Conservation (phyloP, 2,888 invertebrate genomes). For the Pseudoips prasinana region DNA sequence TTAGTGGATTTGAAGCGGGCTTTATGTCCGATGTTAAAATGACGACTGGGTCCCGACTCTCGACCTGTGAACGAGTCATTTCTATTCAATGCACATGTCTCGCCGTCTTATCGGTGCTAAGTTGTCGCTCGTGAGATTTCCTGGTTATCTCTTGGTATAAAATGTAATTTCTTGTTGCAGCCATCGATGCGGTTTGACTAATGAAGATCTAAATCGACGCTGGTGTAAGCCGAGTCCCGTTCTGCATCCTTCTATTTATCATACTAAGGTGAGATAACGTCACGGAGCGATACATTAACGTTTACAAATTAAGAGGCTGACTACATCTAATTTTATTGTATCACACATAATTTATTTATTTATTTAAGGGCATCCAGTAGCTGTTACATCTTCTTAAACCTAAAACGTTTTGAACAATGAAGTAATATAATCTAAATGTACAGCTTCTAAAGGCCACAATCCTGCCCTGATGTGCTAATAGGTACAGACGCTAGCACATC, state of each 20-base stretch:
- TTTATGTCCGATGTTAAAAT: slow-evolving; percentile 33
- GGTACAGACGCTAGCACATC: too few relatives aligned
- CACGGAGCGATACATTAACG: slow-evolving; percentile 13
- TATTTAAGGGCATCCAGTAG: too few relatives aligned
- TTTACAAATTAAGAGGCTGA: neutral
- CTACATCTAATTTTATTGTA: too few relatives aligned
- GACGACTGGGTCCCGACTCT: slow-evolving; percentile 37
- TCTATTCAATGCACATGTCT: slow-evolving; percentile 53
- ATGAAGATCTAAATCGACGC: slow-evolving; percentile 92
- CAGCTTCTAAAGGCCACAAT: too few relatives aligned
- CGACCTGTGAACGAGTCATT: slow-evolving; percentile 44
- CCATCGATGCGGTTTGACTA: slow-evolving; percentile 91
- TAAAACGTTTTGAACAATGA: too few relatives aligned
- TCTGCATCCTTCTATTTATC: slow-evolving; percentile 91
- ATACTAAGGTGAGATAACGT: slow-evolving; percentile 84
- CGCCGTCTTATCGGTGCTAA: slow-evolving; percentile 42
- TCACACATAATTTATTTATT: too few relatives aligned
- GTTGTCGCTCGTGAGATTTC: slow-evolving; percentile 53
- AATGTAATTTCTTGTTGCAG: slow-evolving; percentile 80
- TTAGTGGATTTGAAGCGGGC: slow-evolving; percentile 37
- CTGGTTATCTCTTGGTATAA: slow-evolving; percentile 55
- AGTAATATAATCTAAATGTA: too few relatives aligned
- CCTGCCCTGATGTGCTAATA: neutral
- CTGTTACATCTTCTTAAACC: too few relatives aligned
- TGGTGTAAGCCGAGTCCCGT: slow-evolving; percentile 90